phyloP scores from a whole-genome alignment of 1,140 invertebrate genomes.

The Ericerus pela region DNA sequence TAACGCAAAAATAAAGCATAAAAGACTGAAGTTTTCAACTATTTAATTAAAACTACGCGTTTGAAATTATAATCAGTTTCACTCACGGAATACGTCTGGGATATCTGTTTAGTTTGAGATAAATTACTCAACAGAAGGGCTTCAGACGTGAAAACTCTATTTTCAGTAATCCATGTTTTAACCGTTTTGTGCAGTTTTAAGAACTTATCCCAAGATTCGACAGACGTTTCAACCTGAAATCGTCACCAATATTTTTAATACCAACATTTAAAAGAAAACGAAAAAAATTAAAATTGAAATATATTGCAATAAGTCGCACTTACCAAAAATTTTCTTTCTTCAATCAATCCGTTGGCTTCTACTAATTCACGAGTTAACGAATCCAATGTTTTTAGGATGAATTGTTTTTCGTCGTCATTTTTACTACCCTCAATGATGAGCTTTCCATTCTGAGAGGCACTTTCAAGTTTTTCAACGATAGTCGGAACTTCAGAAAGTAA shows the following conservation, averaged over 20 bases:
- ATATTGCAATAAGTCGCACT: no score
- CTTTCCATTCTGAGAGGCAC: conserved; percentile 57
- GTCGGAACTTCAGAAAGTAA: conserved; percentile 40
- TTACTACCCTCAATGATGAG: conserved; percentile 60
- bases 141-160: conserved; percentile 58
- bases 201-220: conserved; percentile 77
- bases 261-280: no score
- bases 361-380: conserved; percentile 60
- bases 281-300: no score
- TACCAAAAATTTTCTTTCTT: conserved; percentile 57
- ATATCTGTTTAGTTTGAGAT: conserved; percentile 61
- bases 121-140: conserved; percentile 60
- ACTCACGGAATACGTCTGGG: conserved; percentile 74
- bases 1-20: background rate
- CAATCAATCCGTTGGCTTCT: conserved; percentile 57
- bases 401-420: conserved; percentile 57
- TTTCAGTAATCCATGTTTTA: conserved; percentile 66
- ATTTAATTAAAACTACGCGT: background rate
- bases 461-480: conserved; percentile 60
- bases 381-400: conserved; percentile 57
- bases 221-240: conserved; percentile 61
- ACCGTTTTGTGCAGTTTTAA: conserved; percentile 64
- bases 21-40: conserved; percentile 3
- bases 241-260: no score
- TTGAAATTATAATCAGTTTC: background rate